Conservation (phyloP, 2,113 vertebrate genomes). For the Hippocampus barbouri region DNA sequence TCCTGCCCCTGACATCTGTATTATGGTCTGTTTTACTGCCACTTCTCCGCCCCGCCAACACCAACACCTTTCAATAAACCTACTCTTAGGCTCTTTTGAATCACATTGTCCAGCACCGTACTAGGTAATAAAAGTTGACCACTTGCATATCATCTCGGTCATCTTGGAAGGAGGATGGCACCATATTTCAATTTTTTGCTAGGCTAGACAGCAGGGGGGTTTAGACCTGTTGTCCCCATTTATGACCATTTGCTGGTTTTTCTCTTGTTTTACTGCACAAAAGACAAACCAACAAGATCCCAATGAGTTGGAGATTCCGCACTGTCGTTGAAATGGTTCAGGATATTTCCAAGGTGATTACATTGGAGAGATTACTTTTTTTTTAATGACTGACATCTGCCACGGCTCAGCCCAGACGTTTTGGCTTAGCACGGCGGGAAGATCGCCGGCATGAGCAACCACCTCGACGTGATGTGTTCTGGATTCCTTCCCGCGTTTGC, state of each 20-base stretch:
- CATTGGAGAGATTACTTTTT: background rate
- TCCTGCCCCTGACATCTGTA: background rate
- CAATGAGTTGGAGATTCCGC: background rate
- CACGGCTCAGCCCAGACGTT: background rate
- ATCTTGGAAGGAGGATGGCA: too few species aligned
- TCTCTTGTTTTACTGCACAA: background rate
- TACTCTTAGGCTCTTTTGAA: too few species aligned
- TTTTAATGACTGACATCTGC: background rate
- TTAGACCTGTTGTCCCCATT: too few species aligned
- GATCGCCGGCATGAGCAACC: background rate
- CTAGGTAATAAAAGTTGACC: too few species aligned
- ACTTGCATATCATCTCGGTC: too few species aligned
- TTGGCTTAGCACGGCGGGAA: background rate
- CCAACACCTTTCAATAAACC: too few species aligned
- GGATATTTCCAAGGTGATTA: background rate
- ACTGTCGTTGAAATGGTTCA: background rate
- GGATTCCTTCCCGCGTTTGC: slow-evolving; percentile 29
- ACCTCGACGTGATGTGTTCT: background rate
- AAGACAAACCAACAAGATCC: background rate
- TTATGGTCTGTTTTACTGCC: background rate
- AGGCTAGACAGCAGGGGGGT: too few species aligned
- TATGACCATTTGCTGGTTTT: too few species aligned
- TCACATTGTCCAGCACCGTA: too few species aligned
- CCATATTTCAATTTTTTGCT: too few species aligned
- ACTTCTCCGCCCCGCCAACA: too few species aligned